Evolutionary conservation across 2,797 vertebrate genomes (phyloP).

Genomic region (Catharus ustulatus): DNA sequence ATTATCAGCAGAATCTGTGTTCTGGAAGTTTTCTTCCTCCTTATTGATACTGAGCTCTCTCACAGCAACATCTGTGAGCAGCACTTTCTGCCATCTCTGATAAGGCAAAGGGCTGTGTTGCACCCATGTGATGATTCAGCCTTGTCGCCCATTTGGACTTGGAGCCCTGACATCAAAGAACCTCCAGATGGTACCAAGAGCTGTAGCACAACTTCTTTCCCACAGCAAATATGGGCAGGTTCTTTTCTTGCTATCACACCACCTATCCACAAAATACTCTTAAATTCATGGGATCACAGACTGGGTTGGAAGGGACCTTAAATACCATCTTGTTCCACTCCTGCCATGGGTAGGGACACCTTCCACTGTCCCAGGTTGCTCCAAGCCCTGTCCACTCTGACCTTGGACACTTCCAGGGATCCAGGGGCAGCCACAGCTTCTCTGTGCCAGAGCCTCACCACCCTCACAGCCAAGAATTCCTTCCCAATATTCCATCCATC

Average conservation of each 20-base stretch:
- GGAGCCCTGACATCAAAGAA: not conserved
- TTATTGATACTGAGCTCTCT: not conserved
- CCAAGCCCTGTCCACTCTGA: fast-evolving
- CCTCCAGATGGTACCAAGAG: not conserved
- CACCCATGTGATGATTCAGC: not conserved
- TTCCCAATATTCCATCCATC: not conserved
- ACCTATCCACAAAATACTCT: not conserved
- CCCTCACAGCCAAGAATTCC: not conserved
- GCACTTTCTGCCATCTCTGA: not conserved
- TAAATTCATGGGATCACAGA: not conserved
- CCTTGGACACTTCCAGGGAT: not conserved
- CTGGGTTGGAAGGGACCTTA: not conserved
- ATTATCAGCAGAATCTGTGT: not conserved
- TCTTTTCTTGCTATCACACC: not conserved
- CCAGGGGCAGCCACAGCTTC: not conserved
- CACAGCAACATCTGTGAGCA: not conserved
- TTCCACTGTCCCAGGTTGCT: fast-evolving
- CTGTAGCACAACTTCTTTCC: not conserved
- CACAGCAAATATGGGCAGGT: not conserved
- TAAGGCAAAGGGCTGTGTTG: not conserved
- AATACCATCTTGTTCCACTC: not conserved
- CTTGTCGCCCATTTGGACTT: not conserved
- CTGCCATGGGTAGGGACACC: fast-evolving
- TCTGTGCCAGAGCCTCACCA: not conserved
- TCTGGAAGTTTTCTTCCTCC: not conserved